A percentile compares a stretch with the other conserved stretches of the same genome.
These are phyloP conservation scores for Myotis myotis DNA, from an alignment of 2,797 vertebrate genomes.

Conservation along the genomic window DNA sequence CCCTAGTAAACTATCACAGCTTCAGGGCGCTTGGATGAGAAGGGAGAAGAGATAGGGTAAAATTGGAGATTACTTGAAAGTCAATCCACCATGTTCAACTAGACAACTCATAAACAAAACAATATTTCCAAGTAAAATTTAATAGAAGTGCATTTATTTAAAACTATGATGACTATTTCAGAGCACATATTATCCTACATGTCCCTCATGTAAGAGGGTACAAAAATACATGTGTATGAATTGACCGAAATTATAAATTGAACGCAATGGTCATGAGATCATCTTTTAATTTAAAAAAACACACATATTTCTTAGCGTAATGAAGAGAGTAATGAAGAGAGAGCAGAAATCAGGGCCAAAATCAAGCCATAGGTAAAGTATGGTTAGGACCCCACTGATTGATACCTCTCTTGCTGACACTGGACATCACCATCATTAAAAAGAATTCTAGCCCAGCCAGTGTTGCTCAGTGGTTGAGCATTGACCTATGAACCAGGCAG, in stretches of 20 bases:
- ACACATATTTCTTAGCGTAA: background rate
- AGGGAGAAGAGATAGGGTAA: background rate
- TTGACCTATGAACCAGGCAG: too few species aligned
- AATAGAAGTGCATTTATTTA: background rate
- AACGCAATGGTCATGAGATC: background rate
- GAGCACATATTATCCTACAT: background rate
- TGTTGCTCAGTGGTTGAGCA: too few species aligned
- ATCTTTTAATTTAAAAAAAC: background rate
- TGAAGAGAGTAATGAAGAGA: background rate
- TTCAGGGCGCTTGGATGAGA: background rate
- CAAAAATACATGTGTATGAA: background rate
- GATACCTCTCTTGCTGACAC: background rate
- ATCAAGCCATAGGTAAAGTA: background rate
- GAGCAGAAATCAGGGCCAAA: background rate
- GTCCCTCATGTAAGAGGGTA: background rate
- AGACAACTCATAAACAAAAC: background rate
- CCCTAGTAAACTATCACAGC: slow-evolving; percentile 32
- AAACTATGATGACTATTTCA: background rate
- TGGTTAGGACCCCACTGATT: background rate
- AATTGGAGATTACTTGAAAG: background rate
- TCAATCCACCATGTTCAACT: background rate
- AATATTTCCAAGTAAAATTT: background rate
- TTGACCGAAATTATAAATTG: slow-evolving; percentile 2
- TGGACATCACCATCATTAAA: background rate
- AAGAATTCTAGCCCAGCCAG: too few species aligned